phyloP scores from a whole-genome alignment of 2,888 invertebrate genomes.

The Eupithecia exiguata region DNA sequence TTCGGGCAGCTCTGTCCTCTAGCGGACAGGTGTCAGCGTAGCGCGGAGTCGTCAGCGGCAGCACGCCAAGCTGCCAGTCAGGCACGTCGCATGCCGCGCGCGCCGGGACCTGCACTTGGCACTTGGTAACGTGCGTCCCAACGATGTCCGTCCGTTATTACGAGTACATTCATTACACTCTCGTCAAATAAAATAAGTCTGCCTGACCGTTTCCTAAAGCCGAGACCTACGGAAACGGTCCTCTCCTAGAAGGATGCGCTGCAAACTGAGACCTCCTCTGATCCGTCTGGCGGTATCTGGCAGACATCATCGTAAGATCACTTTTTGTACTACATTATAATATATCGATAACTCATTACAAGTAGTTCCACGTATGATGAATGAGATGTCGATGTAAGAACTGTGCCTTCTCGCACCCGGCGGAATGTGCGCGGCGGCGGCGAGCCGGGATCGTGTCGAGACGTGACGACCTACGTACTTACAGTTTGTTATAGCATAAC shows the following conservation, averaged over 20 bases:
- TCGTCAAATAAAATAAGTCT: background rate
- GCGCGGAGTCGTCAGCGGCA: background rate
- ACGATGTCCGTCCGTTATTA: background rate
- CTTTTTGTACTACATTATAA: background rate
- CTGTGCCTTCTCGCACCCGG: too few species aligned
- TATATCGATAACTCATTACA: background rate
- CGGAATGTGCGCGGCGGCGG: too few species aligned
- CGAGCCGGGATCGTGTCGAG: too few species aligned
- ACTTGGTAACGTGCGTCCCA: background rate
- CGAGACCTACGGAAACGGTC: too few species aligned
- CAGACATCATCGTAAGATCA: background rate
- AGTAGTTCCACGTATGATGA: background rate
- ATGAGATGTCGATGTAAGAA: background rate
- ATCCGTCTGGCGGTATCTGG: background rate
- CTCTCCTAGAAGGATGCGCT: background rate
- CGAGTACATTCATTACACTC: background rate
- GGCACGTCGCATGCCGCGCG: background rate
- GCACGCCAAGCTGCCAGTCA: background rate
- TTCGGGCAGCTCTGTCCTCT: background rate
- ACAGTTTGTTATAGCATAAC: too few species aligned
- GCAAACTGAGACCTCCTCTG: background rate
- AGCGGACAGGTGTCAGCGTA: background rate
- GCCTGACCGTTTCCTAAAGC: background rate
- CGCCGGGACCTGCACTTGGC: too few species aligned
- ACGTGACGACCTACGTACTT: too few species aligned